Percentiles rank a stretch among this genome's conserved stretches.
phyloP scores from a whole-genome alignment of 2,888 invertebrate genomes.

The Polydrusus tereticollis region DNA sequence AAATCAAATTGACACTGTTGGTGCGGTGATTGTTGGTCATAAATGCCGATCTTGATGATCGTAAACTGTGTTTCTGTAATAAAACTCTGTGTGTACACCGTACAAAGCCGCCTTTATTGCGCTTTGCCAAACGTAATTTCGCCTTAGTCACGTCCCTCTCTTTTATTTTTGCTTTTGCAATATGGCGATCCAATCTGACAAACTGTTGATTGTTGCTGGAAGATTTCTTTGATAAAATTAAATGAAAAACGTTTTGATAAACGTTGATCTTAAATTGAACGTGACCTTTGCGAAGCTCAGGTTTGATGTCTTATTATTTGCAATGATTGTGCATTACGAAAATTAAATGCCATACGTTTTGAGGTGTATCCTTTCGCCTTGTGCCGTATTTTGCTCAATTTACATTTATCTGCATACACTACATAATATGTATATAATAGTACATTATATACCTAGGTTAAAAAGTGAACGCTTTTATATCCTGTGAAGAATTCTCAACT shows the following conservation, averaged over 20 bases:
- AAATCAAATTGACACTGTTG: conserved; percentile 64
- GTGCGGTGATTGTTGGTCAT: conserved; percentile 59
- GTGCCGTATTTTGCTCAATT: too few relatives aligned
- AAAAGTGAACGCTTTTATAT: too few relatives aligned
- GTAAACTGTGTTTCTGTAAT: conserved; percentile 62
- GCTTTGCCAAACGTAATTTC: conserved; percentile 54
- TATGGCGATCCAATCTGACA: conserved; percentile 23
- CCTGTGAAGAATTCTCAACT: too few relatives aligned
- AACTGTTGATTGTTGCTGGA: conserved; percentile 22
- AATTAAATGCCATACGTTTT: not conserved
- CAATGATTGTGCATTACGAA: not conserved
- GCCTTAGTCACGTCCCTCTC: conserved; percentile 54
- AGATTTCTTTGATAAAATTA: not conserved
- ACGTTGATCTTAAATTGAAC: not conserved
- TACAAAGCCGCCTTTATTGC: conserved; percentile 56
- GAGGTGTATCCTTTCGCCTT: too few relatives aligned
- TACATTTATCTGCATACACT: too few relatives aligned
- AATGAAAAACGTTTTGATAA: conserved; percentile 7
- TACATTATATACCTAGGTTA: too few relatives aligned
- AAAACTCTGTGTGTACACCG: conserved; percentile 58
- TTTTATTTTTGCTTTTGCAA: conserved; percentile 27
- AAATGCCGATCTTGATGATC: conserved; percentile 65
- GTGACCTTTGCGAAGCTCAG: not conserved
- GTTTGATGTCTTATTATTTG: not conserved
- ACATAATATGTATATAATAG: too few relatives aligned